phyloP scores from a whole-genome alignment of 1,140 invertebrate genomes.

The Amyelois transitella region DNA sequence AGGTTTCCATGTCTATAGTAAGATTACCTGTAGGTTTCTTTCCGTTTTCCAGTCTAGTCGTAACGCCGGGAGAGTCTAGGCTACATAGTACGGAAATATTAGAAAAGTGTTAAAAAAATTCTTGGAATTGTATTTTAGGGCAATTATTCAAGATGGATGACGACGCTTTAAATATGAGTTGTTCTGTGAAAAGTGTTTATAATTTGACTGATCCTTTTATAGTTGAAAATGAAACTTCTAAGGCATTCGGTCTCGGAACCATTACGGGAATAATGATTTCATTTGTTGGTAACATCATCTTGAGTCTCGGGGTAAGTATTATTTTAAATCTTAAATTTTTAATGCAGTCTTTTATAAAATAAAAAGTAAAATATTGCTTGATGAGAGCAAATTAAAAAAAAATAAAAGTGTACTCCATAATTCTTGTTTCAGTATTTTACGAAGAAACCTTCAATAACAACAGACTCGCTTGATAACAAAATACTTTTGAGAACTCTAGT shows the following conservation, averaged over 20 bases:
- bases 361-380: too few relatives aligned
- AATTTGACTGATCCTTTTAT: background rate
- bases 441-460: constrained; percentile 11
- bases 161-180: too few relatives aligned
- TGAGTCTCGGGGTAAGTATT: constrained; percentile 7
- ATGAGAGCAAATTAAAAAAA: too few relatives aligned
- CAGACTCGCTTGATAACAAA: constrained; percentile 22
- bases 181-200: background rate
- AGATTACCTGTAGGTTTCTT: background rate
- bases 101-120: background rate
- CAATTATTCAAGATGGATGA: background rate
- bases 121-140: background rate
- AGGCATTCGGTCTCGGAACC: background rate
- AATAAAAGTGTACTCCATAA: background rate
- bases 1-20: background rate
- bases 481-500: constrained; percentile 21
- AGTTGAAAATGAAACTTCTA: background rate
- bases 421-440: constrained; percentile 12
- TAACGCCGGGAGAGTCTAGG: background rate
- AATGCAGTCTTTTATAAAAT: too few relatives aligned
- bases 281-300: background rate
- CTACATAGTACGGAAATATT: background rate
- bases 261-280: background rate
- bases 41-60: background rate
- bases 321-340: too few relatives aligned